Conservation (phyloP, 2,113 vertebrate genomes). For the Calidris pygmaea region DNA sequence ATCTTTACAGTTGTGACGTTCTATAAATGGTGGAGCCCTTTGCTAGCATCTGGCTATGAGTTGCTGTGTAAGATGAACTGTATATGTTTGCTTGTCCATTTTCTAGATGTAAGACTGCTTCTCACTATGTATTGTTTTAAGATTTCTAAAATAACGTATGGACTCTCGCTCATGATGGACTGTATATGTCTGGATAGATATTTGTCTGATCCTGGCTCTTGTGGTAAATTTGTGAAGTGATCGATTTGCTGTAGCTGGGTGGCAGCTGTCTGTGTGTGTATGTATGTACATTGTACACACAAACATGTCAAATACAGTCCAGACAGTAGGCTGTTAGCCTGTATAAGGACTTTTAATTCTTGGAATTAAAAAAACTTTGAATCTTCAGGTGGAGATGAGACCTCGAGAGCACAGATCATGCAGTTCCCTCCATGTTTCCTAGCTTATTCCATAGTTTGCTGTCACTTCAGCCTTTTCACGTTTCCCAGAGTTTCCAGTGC, state of each 20-base stretch:
- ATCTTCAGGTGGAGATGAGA: neutral
- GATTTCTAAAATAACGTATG: neutral
- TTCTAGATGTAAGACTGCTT: conserved; percentile 16
- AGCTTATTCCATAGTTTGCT: neutral
- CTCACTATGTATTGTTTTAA: neutral
- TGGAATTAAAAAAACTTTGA: neutral
- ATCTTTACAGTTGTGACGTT: conserved; percentile 14
- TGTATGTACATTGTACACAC: neutral
- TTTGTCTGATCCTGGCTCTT: neutral
- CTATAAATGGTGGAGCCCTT: conserved; percentile 25
- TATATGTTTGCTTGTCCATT: neutral
- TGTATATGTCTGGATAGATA: neutral
- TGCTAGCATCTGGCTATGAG: conserved; percentile 12
- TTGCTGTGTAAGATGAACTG: conserved; percentile 29
- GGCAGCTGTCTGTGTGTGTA: neutral
- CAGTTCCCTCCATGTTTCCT: neutral
- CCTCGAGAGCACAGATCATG: neutral
- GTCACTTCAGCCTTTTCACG: neutral
- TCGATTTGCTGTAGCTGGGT: neutral
- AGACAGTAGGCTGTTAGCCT: neutral
- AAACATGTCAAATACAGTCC: neutral
- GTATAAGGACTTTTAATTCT: neutral
- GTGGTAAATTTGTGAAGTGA: neutral
- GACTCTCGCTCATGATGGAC: neutral
- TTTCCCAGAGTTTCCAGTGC: neutral